Conservation (phyloP, 2,113 vertebrate species). For the Toxotes chatareus region DNA sequence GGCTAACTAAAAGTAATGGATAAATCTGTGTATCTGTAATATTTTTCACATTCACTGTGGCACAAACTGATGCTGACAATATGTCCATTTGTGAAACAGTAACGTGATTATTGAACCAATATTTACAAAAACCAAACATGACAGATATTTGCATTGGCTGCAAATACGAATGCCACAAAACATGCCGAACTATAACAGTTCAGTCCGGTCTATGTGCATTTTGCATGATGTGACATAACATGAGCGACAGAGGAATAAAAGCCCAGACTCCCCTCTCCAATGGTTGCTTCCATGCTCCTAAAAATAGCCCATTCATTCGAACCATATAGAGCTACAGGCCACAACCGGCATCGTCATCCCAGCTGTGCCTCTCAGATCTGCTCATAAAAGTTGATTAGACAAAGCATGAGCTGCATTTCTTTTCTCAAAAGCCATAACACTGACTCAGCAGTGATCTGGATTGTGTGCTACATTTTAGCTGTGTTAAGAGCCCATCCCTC, state of each 20-base stretch:
- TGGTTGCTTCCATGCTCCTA: conserved; percentile 67
- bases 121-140: background rate
- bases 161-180: background rate
- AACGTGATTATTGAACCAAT: background rate
- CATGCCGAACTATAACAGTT: background rate
- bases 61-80: background rate
- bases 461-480: background rate
- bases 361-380: conserved; percentile 50
- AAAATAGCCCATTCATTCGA: conserved; percentile 75
- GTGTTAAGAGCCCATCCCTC: conserved; percentile 43
- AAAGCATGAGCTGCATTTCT: conserved; percentile 8
- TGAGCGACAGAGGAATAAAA: conserved; percentile 4
- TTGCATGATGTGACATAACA: conserved; percentile 3
- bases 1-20: background rate
- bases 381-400: conserved; percentile 22
- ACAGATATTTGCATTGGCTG: background rate
- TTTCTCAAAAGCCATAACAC: conserved; percentile 22
- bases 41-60: background rate
- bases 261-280: conserved; percentile 36
- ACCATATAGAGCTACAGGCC: conserved; percentile 48
- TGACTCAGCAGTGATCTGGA: conserved; percentile 32
- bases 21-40: background rate
- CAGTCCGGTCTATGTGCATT: background rate
- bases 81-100: background rate
- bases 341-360: conserved; percentile 42